Evolutionary conservation across 2,113 vertebrate species (phyloP), one percentile per base, ranked within the genome.

Genomic region (Charina bottae): DNA sequence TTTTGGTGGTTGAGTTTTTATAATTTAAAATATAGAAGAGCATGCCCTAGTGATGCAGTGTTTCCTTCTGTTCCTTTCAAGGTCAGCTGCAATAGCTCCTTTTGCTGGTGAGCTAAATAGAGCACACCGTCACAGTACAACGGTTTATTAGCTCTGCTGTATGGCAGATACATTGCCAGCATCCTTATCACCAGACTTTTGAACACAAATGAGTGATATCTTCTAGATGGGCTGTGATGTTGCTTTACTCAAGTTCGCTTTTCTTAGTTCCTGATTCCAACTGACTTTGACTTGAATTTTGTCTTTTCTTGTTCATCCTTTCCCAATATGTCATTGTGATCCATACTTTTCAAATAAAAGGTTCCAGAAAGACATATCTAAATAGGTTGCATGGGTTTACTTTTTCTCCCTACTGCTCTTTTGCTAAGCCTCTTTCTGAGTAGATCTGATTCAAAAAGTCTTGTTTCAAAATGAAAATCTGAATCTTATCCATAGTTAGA

Each of bases 31-130:
- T 49, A 21, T 56, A 24, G 54, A 90, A 21, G 8, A 55, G 10
- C 21, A 19, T 89, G 49, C 88, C 64, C 42, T 23, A 13, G 28
- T 78, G 49, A 24, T 55, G 28, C 46, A 53, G 26, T 53, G 42
- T 55, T 89, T 89, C 49, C 17, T 78, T 72, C 62, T 89, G 24
- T 55, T 15, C 8, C 19, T 83, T 78, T 78, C 68, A 89, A 89
- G 46, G 88, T 89, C 88, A 54, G 26, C 46, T 72, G 46, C 13
- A 54, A 21, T 72, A 54, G 68, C 28, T 49, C 21, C 88, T 89
- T 64, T 89, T 89, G 53, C 26, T 72, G 53, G 62, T 33, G 26
- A 72, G 88, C 88, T 89, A 89, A 78, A 68, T 68, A 89, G 46
- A n/a, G 26, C 62, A 33, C 46, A 72, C 9, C 4, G 49, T 54